phyloP scores from a whole-genome alignment of 2,888 invertebrate species.

The Odontomyia ornata region DNA sequence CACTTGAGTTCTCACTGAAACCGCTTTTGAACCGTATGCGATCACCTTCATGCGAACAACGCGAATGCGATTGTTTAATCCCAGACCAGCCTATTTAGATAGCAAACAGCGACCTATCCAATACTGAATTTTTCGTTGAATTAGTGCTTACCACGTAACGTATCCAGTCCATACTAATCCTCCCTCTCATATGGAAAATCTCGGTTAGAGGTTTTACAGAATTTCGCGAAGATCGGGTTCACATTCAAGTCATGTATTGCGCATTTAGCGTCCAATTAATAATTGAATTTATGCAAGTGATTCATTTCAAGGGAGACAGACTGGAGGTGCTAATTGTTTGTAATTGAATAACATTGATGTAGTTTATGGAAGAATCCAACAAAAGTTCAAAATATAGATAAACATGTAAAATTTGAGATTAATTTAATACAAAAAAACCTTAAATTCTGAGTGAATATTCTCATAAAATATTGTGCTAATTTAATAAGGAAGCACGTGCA shows the following conservation, averaged over 20 bases:
- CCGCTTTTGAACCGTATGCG: constrained; percentile 5
- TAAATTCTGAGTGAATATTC: no score
- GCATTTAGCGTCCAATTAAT: background rate
- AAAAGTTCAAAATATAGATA: no score
- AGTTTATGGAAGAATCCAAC: background rate
- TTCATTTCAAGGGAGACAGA: background rate
- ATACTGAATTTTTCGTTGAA: background rate
- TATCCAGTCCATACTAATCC: background rate
- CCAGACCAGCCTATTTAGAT: constrained; percentile 35
- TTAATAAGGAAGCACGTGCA: no score
- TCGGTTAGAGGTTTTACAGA: background rate
- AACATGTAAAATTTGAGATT: no score
- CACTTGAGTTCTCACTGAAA: background rate
- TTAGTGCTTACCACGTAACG: background rate
- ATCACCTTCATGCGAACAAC: constrained; percentile 25
- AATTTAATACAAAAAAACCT: no score
- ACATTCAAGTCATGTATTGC: background rate
- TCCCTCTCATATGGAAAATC: background rate
- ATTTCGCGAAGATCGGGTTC: background rate
- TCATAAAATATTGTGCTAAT: no score
- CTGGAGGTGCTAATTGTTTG: background rate
- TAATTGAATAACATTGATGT: background rate
- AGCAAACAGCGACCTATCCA: background rate
- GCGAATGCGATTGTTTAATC: constrained; percentile 24
- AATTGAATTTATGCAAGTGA: background rate